Conservation (phyloP, 2,113 vertebrate species). For the Cichladusa arquata region DNA sequence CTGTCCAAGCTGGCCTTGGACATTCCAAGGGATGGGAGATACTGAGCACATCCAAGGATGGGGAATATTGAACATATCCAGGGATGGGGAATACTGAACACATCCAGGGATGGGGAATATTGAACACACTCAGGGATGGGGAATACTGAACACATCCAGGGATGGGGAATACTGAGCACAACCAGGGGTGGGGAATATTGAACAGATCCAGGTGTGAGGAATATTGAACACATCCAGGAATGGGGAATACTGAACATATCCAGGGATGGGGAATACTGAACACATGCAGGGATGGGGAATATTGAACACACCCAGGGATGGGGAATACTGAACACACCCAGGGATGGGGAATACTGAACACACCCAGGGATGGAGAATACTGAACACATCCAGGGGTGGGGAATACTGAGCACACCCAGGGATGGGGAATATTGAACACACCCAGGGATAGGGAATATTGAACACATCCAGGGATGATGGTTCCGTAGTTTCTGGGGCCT, state of each 20-base stretch:
- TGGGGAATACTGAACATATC: neutral
- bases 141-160: neutral
- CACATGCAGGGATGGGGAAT: neutral
- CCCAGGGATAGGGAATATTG: neutral
- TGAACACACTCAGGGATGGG: no score
- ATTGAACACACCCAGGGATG: no score
- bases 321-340: no score
- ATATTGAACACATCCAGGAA: accelerated
- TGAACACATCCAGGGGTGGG: neutral
- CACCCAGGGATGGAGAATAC: neutral
- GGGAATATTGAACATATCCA: accelerated
- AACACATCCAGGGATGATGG: neutral
- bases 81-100: neutral
- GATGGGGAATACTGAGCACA: accelerated
- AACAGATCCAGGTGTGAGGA: neutral
- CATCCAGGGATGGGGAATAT: neutral
- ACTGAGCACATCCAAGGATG: neutral
- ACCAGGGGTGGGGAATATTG: neutral
- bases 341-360: no score
- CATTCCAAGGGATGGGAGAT: no score
- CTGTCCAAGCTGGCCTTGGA: accelerated
- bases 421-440: neutral
- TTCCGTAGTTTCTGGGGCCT: accelerated
- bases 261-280: neutral
- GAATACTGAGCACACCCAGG: no score